A percentile compares a stretch with the other conserved stretches of the same genome.
Evolutionary conservation across 2,888 invertebrate species (phyloP).

Genomic region (Luperina nickerlii): DNA sequence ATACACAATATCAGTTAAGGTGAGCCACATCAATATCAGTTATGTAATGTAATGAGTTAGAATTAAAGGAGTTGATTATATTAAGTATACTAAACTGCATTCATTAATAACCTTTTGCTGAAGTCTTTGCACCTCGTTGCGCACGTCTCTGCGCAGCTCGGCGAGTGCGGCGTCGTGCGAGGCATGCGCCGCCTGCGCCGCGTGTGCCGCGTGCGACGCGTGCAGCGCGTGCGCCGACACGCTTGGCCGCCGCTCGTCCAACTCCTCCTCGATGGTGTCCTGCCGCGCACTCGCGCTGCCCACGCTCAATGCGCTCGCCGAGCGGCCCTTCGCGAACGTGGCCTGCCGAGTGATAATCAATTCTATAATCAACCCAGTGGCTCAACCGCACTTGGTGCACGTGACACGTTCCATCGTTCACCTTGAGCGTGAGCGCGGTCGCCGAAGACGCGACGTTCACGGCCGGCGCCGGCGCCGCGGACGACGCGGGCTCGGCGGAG

Average conservation of each 20-base stretch:
- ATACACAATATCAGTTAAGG: too few relatives aligned
- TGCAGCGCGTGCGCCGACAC: slow-evolving; percentile 70
- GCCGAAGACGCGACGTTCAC: slow-evolving; percentile 31
- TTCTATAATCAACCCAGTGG: background rate
- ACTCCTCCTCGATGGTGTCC: slow-evolving; percentile 74
- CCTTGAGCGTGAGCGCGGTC: slow-evolving; percentile 67
- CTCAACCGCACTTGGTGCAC: background rate
- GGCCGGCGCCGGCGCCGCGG: slow-evolving; percentile 75
- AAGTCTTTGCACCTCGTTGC: slow-evolving; percentile 85
- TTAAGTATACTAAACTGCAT: background rate
- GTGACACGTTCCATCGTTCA: background rate
- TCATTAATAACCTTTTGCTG: slow-evolving; percentile 80
- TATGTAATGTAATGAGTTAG: too few relatives aligned
- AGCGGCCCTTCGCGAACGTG: slow-evolving; percentile 80
- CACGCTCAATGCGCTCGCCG: slow-evolving; percentile 84
- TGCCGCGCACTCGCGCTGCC: slow-evolving; percentile 78
- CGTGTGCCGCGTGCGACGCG: slow-evolving; percentile 81
- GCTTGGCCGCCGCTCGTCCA: slow-evolving; percentile 71
- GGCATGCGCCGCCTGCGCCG: slow-evolving; percentile 83
- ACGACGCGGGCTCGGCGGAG: slow-evolving; percentile 33
- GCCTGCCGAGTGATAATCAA: slow-evolving; percentile 70
- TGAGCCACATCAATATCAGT: too few relatives aligned
- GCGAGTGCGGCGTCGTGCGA: slow-evolving; percentile 90
- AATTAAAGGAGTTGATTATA: too few relatives aligned
- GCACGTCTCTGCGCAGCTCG: slow-evolving; percentile 85